Percentiles rank a stretch among this genome's conserved stretches.
Conservation (phyloP, 2,113 vertebrate species). For the Megatriorchis doriae region DNA sequence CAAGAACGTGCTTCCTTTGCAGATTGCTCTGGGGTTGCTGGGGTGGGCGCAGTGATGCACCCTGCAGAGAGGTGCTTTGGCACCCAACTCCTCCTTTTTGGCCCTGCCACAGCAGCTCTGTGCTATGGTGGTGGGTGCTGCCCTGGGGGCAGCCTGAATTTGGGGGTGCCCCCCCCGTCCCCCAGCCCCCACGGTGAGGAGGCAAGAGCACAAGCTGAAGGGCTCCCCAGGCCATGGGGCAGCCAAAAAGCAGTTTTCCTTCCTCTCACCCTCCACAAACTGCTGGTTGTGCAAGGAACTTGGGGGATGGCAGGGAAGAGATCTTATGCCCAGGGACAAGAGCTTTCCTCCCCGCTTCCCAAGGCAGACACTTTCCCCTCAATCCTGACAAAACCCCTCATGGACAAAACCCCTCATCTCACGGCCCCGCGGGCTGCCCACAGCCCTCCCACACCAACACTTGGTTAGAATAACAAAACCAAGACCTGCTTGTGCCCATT, state of each 20-base stretch:
- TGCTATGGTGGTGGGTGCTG: background rate
- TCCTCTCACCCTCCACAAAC: background rate
- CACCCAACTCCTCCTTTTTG: background rate
- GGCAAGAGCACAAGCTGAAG: background rate
- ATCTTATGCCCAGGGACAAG: background rate
- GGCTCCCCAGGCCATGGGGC: background rate
- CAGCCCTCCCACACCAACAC: background rate
- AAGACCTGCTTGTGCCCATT: background rate
- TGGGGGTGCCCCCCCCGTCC: background rate
- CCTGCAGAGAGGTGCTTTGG: background rate
- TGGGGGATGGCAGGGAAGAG: background rate
- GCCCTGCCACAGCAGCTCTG: rapidly evolving
- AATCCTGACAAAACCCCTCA: background rate
- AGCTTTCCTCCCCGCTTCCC: background rate
- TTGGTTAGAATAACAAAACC: background rate
- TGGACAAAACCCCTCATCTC: background rate
- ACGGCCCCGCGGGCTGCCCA: rapidly evolving
- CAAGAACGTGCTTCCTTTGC: background rate
- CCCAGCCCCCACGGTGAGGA: background rate
- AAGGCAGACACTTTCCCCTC: background rate
- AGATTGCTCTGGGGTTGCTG: background rate
- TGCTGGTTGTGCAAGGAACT: background rate
- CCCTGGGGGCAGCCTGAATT: background rate
- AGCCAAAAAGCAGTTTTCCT: background rate
- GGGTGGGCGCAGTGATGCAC: background rate